Evolutionary conservation across 2,797 vertebrate genomes (phyloP), one percentile per base, ranked within the genome.

Genomic region (Aeoliscus strigatus): DNA sequence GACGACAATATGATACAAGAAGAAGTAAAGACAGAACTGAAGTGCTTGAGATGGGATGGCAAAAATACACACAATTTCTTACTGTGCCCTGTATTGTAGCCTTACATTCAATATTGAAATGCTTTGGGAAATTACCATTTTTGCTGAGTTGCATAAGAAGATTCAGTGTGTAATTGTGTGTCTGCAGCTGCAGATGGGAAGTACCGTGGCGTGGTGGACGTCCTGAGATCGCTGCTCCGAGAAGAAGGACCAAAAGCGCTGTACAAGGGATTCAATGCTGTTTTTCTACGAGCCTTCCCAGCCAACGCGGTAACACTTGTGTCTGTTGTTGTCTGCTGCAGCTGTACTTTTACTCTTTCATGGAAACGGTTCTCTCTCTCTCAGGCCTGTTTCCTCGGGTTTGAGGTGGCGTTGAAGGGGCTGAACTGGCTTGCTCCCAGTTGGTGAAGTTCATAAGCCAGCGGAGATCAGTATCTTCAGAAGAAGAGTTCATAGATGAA

Each of bases 311-410:
- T 89, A 63, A 66, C n/a, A 8, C 16, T 30, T 14, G 6, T 11
- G 11, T 10, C 12, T 12, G n/a, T 9, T 33, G 14, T 8, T 12
- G 6, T n/a, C 6, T 17, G n/a, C 15, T 28, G 9, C 15, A 13
- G 6, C 12, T 12, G 4, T 28, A n/a, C 9, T 28, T n/a, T 28
- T 28, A 28, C 11, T 9, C 12, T 28, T 5, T 6, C 9, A 25
- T 8, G 6, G 24, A 25, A 2, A 25, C 2, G 6, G 5, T 7
- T 8, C 8, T 65, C 6, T 26, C 6, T 32, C 28, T 60, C 30
- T 9, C 56, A 91, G 89, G 87, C 89, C 32, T 90, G 89, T 73
- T 90, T 90, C 45, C 44, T 89, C 27, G 89, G 89, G 4, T 90
- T 87, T 24, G 89, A 90, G 51, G 52, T 85, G 30, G 75, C 86